Conservation (phyloP, 1,140 invertebrate species). For the Bathynomus jamesi region DNA sequence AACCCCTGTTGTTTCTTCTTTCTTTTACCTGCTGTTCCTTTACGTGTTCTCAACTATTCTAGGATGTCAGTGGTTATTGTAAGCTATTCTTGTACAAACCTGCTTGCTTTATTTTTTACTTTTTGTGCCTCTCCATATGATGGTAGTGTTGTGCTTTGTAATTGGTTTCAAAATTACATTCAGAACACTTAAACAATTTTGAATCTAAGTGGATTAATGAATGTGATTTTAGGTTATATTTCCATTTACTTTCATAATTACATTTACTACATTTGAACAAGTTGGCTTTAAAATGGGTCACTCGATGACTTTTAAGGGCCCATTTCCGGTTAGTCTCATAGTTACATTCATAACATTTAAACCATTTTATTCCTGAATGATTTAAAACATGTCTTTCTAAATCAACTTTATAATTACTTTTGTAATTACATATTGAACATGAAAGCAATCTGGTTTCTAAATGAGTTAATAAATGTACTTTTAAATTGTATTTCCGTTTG, state of each 20-base stretch:
- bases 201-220: not conserved
- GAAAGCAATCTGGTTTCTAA: not conserved
- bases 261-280: constrained; percentile 13
- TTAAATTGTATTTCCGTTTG: constrained; percentile 5
- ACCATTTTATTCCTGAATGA: constrained; percentile 14
- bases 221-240: constrained; percentile 14
- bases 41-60: too few species aligned
- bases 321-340: constrained; percentile 7
- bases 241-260: constrained; percentile 8
- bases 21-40: too few species aligned
- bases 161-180: constrained; percentile 9
- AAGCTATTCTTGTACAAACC: too few species aligned
- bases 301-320: constrained; percentile 10
- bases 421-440: constrained; percentile 8
- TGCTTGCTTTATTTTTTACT: too few species aligned
- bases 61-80: too few species aligned
- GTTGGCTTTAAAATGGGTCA: constrained; percentile 11
- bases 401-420: not conserved
- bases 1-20: too few species aligned
- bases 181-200: constrained; percentile 11
- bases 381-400: constrained; percentile 10
- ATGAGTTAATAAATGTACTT: constrained; percentile 9
- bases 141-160: too few species aligned
- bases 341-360: constrained; percentile 11
- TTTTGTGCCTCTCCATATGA: too few species aligned